A percentile compares a stretch with the other conserved stretches of the same genome.
Conservation (phyloP, 2,113 vertebrate species). For the Piaya cayana region DNA sequence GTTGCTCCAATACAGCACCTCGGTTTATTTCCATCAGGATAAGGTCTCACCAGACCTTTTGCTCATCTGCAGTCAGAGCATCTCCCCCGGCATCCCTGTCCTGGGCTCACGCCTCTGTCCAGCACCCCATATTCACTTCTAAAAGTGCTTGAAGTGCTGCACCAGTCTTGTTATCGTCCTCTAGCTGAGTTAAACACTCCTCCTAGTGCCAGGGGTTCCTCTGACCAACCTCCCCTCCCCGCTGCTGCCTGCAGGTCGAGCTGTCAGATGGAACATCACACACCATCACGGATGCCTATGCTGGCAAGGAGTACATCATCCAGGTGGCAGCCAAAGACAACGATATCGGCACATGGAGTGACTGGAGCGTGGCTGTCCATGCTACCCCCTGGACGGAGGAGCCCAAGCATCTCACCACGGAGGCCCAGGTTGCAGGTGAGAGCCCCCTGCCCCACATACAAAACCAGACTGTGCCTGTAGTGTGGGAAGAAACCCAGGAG, state of each 20-base stretch:
- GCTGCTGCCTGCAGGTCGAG: constrained; percentile 83
- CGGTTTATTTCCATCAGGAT: rapidly evolving
- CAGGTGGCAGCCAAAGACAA: constrained; percentile 97
- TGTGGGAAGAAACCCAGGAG: rapidly evolving
- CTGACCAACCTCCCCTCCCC: background rate
- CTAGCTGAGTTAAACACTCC: rapidly evolving
- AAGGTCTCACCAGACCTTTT: background rate
- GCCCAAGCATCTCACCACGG: constrained; percentile 85
- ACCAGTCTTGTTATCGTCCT: rapidly evolving
- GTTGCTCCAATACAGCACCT: rapidly evolving
- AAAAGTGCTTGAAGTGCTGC: background rate
- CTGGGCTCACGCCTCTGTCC: background rate
- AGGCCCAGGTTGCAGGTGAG: constrained; percentile 75
- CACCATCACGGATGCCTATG: constrained; percentile 93
- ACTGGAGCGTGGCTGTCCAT: constrained; percentile 95
- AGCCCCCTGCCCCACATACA: background rate
- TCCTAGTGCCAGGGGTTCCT: rapidly evolving
- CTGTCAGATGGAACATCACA: constrained; percentile 91
- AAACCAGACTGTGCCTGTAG: background rate
- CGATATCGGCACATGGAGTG: constrained; percentile 96
- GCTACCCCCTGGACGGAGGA: constrained; percentile 96
- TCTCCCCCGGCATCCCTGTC: background rate
- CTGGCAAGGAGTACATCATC: constrained; percentile 98
- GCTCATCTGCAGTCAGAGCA: background rate
- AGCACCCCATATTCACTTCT: rapidly evolving